Base-by-base conservation (phyloP, 1,140 invertebrate species). In the Aculops lycopersici region DNA sequence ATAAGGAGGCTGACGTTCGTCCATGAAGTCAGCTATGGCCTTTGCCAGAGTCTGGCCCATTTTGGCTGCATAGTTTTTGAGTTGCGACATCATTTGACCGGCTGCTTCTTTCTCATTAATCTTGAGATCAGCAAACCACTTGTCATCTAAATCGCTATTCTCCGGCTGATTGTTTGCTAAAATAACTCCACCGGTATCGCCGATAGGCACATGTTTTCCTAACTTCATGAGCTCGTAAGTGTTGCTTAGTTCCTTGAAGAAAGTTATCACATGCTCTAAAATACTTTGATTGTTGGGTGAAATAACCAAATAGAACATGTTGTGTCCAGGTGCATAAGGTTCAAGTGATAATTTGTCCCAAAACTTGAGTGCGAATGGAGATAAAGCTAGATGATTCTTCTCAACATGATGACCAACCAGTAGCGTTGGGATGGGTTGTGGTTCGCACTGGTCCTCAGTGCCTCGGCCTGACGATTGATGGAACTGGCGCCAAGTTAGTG, bases 401-500 rank as follows among this genome's bases (percentile, higher is more conserved):
- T 94, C 86, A 31, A 31, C n/a, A n/a, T 31, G 24, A 58, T 80
- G 73, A 2, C 83, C 83, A 24, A 88, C 78, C 37, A 90, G 66
- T 17, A 94, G 60, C 3, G 77, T 74, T 4, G 86, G 86, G 49
- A 95, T 84, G 1, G 84, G 84, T 58, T 92, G 83, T 8, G 86
- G 84, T 52, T 90, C 83, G 58, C 80, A 86, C 37, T 80, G 71
- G 53, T 92, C 83, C 52, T 86, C 79, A 17, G 80, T 80, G 39
- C 67, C 80, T 53, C 81, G 63, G 2, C 83, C 84, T 13, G 84
- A 84, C 41, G 92, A 61, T 37, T 80, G 64, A 63, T 92, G 84
- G 57, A 94, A 94, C 56, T 92, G 80, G 41, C 84, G 66, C 86
- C 86, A 94, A 1, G 83, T 94, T 0, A 94, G 64, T 19, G 83